Evolutionary conservation across 2,113 vertebrate species (phyloP), one percentile per base, ranked within the genome.

Genomic region (Rhodinocichla rosea): DNA sequence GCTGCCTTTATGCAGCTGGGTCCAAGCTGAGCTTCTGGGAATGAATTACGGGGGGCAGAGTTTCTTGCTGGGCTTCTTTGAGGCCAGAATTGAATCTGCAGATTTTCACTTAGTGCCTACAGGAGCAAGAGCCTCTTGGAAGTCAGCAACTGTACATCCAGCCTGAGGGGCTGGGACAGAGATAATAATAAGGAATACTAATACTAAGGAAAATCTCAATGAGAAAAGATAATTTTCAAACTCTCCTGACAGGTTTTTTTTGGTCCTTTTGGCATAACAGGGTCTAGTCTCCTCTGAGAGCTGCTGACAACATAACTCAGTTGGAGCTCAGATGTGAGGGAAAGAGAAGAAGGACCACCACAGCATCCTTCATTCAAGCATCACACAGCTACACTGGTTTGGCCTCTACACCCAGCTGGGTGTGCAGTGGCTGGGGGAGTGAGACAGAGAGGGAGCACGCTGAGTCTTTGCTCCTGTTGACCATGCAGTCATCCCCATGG

Each of bases 91-190:
- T 33, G 39, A 65, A 73, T 22, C 23, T 87, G 49, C 63, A 74
- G 35, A 35, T 74, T 65, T 84, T 92, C 52, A 60, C 27, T 62
- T 19, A 15, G 35, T 65, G 40, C 32, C 56, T 64, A 24, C 8
- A 40, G 33, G n/a, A 77, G 57, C 37, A 74, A 56, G 47, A 84
- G 9, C 27, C 42, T 76, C 2, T 1, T 49, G 28, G 33, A 71
- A 80, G 16, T 47, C 59, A 60, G 19, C 1, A 1, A 15, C 18
- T 78, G 3, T 57, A 10, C 6, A 20, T 86, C 16, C 45, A 65
- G 28, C 0, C 0, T 39, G 45, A 44, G 18, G 60, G 42, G 16
- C 55, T 69, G 0, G 0, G 74, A 35, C 40, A 13, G 60, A 84
- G 64, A 50, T 4, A 23, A 24, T 2, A 18, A 7, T 37, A 63